Evolutionary conservation across 2,888 invertebrate species (phyloP), one percentile per base, ranked within the genome.

Genomic region (Epiperipatus broadwayi): DNA sequence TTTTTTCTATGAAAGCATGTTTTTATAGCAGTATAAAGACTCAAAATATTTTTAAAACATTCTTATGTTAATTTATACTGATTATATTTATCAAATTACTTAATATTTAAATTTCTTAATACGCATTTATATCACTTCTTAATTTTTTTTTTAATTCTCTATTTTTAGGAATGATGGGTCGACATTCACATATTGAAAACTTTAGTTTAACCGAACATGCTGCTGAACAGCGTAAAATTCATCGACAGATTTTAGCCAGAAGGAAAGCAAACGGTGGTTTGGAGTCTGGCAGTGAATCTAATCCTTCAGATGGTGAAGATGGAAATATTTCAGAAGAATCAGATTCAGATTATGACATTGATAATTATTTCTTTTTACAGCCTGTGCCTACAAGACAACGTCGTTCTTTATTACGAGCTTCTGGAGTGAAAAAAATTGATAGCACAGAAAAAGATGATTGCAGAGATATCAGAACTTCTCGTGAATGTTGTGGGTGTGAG

Each of bases 391-490:
- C 87, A 3, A 69, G 85, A 51, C 89, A 89, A 58, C 70, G 93
- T 42, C 65, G 91, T 42, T 77, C 78, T 3, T 64, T 93, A 37
- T 65, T 93, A 14, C 70, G 89, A 39, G 78, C 83, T n/a, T 79
- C 91, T 5, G 93, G 93, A 0, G 78, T 93, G 1, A 69, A 83
- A 37, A 84, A 87, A 64, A 91, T 93, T 51, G 93, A 93, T 60
- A 73, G 78, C 3, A 63, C 72, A 42, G 93, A 93, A 63, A 91
- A 89, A 59, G 83, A 85, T 55, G 87, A 89, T 53, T 93, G 93
- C 57, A 71, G 81, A 39, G 77, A 81, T 48, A 91, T 95, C 35
- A 69, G 91, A 45, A 73, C 78, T 19, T 87, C 87, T 4, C 68
- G 91, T 14, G 91, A 93, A 57, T 78, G 81, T 51, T 89, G 89